Evolutionary conservation across 2,113 vertebrate species (phyloP).

Genomic region (Tetraodon nigroviridis): DNA sequence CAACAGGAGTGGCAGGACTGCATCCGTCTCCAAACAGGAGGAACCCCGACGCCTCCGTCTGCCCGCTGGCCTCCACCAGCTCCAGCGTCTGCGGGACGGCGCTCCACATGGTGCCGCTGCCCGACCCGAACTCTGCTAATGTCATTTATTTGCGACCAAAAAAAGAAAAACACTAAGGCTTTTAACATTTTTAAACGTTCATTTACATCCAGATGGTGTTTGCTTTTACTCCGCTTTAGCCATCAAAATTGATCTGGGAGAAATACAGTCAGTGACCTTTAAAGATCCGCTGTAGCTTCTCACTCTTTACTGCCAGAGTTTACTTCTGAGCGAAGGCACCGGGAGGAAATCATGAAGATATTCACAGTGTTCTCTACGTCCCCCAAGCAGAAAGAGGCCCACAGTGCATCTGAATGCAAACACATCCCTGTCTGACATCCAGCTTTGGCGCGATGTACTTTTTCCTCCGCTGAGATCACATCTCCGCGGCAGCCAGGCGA

Average conservation of each 20-base stretch:
- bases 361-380: slow-evolving; percentile 13
- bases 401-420: background rate
- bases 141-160: no score
- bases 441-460: slow-evolving; percentile 11
- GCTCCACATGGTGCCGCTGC: no score
- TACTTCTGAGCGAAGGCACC: slow-evolving; percentile 29
- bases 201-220: no score
- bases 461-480: slow-evolving; percentile 14
- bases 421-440: background rate
- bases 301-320: background rate
- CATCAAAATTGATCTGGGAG: no score
- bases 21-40: slow-evolving; percentile 28
- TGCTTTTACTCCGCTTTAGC: no score
- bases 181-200: no score
- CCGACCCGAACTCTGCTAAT: no score
- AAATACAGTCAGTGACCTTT: no score
- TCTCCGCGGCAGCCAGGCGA: slow-evolving; percentile 7
- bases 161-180: no score
- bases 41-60: slow-evolving; percentile 41
- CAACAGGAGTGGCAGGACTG: slow-evolving; percentile 53
- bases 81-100: slow-evolving; percentile 20
- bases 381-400: background rate
- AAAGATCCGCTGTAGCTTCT: slow-evolving; percentile 8
- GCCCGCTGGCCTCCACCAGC: slow-evolving; percentile 24
- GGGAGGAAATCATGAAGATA: slow-evolving; percentile 23